Conservation (phyloP, 2,797 vertebrate genomes). For the Hemibagrus guttatus region DNA sequence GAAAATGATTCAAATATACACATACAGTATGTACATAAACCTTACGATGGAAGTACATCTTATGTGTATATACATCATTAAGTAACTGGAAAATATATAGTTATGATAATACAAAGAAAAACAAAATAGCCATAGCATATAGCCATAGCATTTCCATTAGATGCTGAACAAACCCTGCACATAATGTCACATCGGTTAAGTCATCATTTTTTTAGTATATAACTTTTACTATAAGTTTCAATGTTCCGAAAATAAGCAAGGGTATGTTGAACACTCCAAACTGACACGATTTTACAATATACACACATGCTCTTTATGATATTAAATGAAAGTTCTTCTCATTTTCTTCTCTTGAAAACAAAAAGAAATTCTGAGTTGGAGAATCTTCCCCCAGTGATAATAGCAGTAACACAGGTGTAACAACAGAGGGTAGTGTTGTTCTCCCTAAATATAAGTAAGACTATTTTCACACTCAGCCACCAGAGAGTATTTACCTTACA, state of each 20-base stretch:
- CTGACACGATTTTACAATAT: neutral
- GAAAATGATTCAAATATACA: neutral
- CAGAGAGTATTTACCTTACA: neutral
- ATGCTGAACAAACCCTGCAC: neutral
- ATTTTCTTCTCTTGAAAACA: neutral
- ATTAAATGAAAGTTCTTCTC: neutral
- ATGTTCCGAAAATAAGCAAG: too few relatives aligned
- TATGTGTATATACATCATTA: neutral
- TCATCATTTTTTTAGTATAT: neutral
- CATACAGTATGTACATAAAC: neutral
- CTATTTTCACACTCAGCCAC: neutral
- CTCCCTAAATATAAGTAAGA: neutral
- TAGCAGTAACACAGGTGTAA: neutral
- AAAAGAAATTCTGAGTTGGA: neutral
- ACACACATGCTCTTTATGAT: neutral
- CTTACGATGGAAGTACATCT: neutral
- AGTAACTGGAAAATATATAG: neutral
- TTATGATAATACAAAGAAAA: neutral
- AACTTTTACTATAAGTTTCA: neutral
- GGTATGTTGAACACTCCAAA: neutral
- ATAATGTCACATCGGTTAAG: neutral
- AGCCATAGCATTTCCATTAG: neutral
- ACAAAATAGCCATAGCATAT: neutral
- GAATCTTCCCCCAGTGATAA: neutral
- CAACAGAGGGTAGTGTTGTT: constrained; percentile 52